Evolutionary conservation across 2,888 invertebrate species (phyloP).

Genomic region (Apamea epomidion): DNA sequence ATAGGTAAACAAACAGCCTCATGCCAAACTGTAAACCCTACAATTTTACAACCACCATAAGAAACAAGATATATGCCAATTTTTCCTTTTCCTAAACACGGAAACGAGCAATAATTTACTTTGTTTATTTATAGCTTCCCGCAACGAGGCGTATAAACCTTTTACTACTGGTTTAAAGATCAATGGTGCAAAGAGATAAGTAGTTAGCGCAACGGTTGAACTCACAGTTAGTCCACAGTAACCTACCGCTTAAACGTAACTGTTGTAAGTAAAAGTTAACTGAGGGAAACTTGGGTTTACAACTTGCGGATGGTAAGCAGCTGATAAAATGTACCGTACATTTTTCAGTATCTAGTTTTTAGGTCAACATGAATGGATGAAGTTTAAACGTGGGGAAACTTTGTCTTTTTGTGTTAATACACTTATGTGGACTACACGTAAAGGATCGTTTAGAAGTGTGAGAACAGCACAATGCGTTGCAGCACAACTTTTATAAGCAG

Average conservation of each 20-base stretch:
- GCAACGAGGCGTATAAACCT: conserved; percentile 44
- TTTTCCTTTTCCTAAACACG: conserved; percentile 19
- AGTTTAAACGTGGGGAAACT: conserved; percentile 8
- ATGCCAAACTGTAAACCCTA: background rate
- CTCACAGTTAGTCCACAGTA: conserved; percentile 49
- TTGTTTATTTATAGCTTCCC: conserved; percentile 38
- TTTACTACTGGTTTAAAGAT: conserved; percentile 51
- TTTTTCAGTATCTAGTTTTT: conserved; percentile 45
- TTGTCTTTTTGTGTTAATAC: background rate
- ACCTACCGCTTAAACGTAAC: conserved; percentile 37
- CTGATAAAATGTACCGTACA: conserved; percentile 38
- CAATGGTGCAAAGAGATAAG: conserved; percentile 62
- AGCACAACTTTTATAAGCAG: no score
- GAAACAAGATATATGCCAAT: conserved; percentile 22
- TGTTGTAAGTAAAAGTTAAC: conserved; percentile 58
- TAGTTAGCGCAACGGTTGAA: conserved; percentile 52
- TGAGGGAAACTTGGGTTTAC: conserved; percentile 51
- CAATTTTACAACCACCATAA: conserved; percentile 18
- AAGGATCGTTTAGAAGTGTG: background rate
- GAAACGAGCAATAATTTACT: conserved; percentile 42
- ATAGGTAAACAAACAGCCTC: background rate
- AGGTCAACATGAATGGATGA: conserved; percentile 19
- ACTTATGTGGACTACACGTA: background rate
- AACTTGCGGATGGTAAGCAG: conserved; percentile 35
- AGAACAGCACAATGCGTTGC: background rate